Evolutionary conservation across 2,113 vertebrate genomes (phyloP), one percentile per base, ranked within the genome.

Genomic region (Coptodon bakossiorum): DNA sequence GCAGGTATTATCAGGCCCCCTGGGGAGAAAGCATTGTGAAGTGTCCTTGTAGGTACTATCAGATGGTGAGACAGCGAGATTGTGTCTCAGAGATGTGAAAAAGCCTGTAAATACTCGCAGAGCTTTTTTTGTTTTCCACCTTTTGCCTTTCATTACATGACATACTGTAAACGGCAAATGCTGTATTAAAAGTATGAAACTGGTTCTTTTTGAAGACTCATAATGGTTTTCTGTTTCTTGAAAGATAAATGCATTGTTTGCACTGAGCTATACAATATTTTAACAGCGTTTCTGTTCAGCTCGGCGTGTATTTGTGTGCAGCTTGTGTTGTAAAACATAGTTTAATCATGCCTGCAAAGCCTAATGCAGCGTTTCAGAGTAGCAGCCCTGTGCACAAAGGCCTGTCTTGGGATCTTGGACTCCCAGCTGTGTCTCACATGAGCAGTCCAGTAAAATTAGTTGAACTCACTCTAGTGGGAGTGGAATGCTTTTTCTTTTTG

Each of bases 391-490:
- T 29, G 54, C 88, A 90, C 87, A 91, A 88, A 91, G 89, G 90
- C 82, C 82, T 84, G 91, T 91, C 95, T 93, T 90, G 94, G 91
- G 94, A 95, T 84, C 81, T 63, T 86, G 82, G 89, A 86, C 86
- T 95, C 93, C 94, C 94, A 93, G 89, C 91, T 86, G 85, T 86
- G 96, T 96, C 94, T 96, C 93, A 93, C 95, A 94, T 97, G 96
- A 96, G 94, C 94, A 93, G 93, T 94, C 94, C 93, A 88, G 95
- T 93, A 96, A 96, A 95, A 96, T 97, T 96, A 97, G 94, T 90
- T 96, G 96, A 97, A 97, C 93, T 93, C 92, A 87, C 86, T 90
- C 86, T 91, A 89, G 84, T 88, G 95, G 95, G 95, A 95, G 88
- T 93, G 82, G 50, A 88, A 87, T 90, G 90, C 34, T 79, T 88